Conservation (phyloP, 2,797 vertebrate species). For the Zalophus californianus region DNA sequence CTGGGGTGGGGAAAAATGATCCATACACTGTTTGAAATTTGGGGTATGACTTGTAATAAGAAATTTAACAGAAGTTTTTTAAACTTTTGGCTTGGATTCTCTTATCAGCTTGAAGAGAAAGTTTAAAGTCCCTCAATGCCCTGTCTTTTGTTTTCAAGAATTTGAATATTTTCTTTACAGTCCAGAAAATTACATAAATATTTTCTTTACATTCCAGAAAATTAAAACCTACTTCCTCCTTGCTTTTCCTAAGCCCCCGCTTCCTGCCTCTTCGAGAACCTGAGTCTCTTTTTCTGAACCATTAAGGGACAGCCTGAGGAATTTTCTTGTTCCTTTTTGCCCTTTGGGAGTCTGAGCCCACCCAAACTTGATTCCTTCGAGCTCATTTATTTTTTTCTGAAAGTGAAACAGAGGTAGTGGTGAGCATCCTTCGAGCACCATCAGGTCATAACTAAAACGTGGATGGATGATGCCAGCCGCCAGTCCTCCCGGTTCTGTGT, state of each 20-base stretch:
- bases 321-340: constrained; percentile 92
- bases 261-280: constrained; percentile 84
- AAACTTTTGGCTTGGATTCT: background rate
- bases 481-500: background rate
- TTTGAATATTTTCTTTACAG: constrained; percentile 42
- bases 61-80: background rate
- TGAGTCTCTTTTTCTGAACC: constrained; percentile 89
- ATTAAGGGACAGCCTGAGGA: constrained; percentile 88
- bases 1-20: background rate
- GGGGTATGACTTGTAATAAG: background rate
- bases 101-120: background rate
- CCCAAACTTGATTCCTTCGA: constrained; percentile 89
- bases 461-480: too few species aligned
- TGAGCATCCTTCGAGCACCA: background rate
- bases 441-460: fast-evolving
- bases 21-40: background rate
- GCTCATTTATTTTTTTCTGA: constrained; percentile 87
- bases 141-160: constrained; percentile 2
- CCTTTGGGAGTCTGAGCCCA: constrained; percentile 89
- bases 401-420: constrained; percentile 68
- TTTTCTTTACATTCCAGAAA: constrained; percentile 44
- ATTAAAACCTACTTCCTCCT: constrained; percentile 86
- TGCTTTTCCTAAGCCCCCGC: constrained; percentile 86
- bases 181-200: background rate
- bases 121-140: background rate